A percentile compares a stretch with the other conserved stretches of the same genome.
Conservation (phyloP, 2,797 vertebrate genomes). For the Pagetopsis macropterus region DNA sequence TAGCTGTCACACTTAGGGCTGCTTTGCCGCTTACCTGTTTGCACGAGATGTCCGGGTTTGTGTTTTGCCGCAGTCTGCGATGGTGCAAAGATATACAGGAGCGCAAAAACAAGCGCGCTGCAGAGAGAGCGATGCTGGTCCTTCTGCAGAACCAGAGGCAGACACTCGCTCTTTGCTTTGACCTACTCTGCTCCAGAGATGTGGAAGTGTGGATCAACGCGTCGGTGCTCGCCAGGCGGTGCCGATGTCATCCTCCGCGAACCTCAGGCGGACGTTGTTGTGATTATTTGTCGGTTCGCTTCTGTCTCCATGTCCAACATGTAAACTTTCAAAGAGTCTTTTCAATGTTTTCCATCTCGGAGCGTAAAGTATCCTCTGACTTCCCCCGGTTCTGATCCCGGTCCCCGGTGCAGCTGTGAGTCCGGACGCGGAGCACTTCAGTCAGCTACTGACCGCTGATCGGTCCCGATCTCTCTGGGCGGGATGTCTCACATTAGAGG, state of each 20-base stretch:
- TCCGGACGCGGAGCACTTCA: slow-evolving; percentile 20
- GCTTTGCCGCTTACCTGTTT: slow-evolving; percentile 53
- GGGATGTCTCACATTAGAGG: neutral
- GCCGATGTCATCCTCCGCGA: slow-evolving; percentile 59
- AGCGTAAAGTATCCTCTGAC: slow-evolving; percentile 24
- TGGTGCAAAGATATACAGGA: slow-evolving; percentile 20
- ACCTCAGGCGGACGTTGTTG: slow-evolving; percentile 12
- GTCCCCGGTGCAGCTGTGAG: neutral
- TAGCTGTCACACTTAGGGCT: neutral
- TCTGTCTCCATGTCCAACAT: slow-evolving; percentile 42
- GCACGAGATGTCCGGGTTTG: neutral
- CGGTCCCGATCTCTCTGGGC: slow-evolving; percentile 34
- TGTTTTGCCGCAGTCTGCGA: slow-evolving; percentile 42
- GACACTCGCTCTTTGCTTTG: slow-evolving; percentile 27
- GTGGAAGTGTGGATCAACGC: slow-evolving; percentile 13
- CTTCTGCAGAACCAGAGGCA: slow-evolving; percentile 1
- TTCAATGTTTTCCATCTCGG: slow-evolving; percentile 53
- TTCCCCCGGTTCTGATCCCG: neutral
- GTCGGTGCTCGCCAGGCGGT: slow-evolving; percentile 31
- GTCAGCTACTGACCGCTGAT: slow-evolving; percentile 32
- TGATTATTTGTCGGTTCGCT: neutral
- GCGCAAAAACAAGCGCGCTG: slow-evolving; percentile 39
- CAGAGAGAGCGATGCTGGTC: neutral
- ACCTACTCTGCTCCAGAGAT: slow-evolving; percentile 25
- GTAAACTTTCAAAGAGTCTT: slow-evolving; percentile 57